Base-by-base conservation (phyloP, 2,113 vertebrate species). In the Alligator mississippiensis region DNA sequence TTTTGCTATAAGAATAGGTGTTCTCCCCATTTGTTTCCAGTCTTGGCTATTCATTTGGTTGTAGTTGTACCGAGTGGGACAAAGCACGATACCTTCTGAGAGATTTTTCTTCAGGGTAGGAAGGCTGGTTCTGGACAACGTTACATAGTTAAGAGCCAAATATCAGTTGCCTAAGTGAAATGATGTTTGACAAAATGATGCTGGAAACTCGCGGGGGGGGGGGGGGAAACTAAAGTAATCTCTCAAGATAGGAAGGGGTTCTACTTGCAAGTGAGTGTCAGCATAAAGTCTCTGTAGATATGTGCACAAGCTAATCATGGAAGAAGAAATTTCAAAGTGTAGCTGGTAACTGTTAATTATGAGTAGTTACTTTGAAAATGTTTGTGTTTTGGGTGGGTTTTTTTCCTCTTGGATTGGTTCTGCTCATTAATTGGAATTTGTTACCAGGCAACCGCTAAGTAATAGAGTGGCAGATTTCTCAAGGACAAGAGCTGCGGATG, bases 391-490 rank as follows among this genome's bases (percentile, higher is more conserved):
- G 19, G 70, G 27, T n/a, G 34, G 34, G 60, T 8, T 0, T 2
- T 4, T 27, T 62, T 93, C 86, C 54, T 64, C 11, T 79, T 70
- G 25, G 21, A 83, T 90, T 90, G 54, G 66, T 94, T 93, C 86
- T 93, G 86, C 91, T 96, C 72, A 88, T 96, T 97, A 97, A 98
- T 87, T 96, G 93, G 77, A 88, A 80, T 96, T 98, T 97, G 88
- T 98, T 98, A 93, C 95, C 94, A 98, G 98, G 96, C 94, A 97
- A 95, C 90, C 90, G 74, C 94, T 97, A 83, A 96, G 94, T 80
- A 84, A 79, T 76, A 91, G 95, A 96, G 85, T 95, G 94, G 90
- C 96, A 92, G 93, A 94, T 90, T 94, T 93, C 90, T 95, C 96
- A 96, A 97, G 96, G 87, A 94, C 80, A 3, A 94, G 90, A 93